Evolutionary conservation across 64 coral and sea anemone species (phyloP).

Genomic region (Exaiptasia diaphana): DNA sequence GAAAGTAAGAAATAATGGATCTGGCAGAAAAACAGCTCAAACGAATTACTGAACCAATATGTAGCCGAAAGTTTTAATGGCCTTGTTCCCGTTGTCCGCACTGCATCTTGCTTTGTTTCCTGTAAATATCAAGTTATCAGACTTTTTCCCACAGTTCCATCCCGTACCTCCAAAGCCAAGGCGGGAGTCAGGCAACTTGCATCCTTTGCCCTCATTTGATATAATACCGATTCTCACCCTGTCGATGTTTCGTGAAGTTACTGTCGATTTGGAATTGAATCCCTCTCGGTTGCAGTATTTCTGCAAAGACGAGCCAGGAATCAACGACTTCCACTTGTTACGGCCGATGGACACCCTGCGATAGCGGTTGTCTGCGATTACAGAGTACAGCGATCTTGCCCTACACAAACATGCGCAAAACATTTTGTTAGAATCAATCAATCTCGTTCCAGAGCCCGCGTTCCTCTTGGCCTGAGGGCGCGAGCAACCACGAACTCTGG

Average conservation of each 20-base stretch:
- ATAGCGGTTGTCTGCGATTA: conserved; percentile 42
- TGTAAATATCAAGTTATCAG: not conserved
- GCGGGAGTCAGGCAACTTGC: conserved; percentile 19
- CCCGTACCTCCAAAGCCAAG: conserved; percentile 39
- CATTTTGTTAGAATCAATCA: too few relatives aligned
- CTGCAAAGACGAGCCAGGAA: conserved; percentile 24
- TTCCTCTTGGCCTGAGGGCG: too few relatives aligned
- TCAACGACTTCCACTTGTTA: conserved; percentile 14
- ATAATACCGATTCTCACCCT: conserved; percentile 56
- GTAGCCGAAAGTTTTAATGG: conserved; percentile 39
- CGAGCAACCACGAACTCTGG: too few relatives aligned
- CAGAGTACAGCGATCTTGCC: conserved; percentile 14
- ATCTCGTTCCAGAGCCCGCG: too few relatives aligned
- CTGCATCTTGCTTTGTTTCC: conserved; percentile 8
- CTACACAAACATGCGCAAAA: too few relatives aligned
- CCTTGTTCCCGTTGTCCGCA: conserved; percentile 7
- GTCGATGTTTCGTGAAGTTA: not conserved
- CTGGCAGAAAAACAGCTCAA: too few relatives aligned
- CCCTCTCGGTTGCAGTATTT: conserved; percentile 29
- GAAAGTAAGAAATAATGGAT: too few relatives aligned
- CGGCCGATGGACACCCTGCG: conserved; percentile 11
- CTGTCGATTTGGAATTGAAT: conserved; percentile 11
- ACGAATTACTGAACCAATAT: conserved; percentile 49
- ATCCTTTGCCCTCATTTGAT: conserved; percentile 30
- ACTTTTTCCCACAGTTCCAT: not conserved